Conservation (phyloP, 2,888 invertebrate species). For the Furcula furcula region DNA sequence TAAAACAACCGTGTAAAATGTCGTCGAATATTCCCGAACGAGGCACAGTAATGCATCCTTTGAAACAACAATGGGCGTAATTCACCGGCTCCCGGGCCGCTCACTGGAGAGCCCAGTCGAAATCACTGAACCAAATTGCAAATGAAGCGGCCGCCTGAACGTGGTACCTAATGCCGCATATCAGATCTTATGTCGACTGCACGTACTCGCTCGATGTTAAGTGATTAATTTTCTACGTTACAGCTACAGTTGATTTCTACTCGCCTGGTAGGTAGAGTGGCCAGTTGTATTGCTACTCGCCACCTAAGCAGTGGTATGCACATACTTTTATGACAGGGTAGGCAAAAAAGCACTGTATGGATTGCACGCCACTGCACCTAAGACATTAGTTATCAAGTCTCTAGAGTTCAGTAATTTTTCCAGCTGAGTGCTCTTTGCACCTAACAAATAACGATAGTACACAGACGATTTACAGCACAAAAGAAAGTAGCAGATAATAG, state of each 20-base stretch:
- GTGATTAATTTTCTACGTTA: conserved; percentile 32
- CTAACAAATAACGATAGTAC: too few relatives aligned
- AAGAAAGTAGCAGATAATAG: too few relatives aligned
- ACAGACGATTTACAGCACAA: too few relatives aligned
- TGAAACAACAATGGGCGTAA: conserved; percentile 60
- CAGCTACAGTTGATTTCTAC: conserved; percentile 8
- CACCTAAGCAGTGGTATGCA: too few relatives aligned
- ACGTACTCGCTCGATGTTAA: conserved; percentile 6
- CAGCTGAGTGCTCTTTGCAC: too few relatives aligned
- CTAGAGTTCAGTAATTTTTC: too few relatives aligned
- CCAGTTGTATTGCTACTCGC: too few relatives aligned
- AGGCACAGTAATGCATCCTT: conserved; percentile 43
- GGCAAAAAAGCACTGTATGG: too few relatives aligned
- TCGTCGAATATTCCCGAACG: conserved; percentile 34
- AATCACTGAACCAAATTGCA: conserved; percentile 70
- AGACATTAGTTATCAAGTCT: too few relatives aligned
- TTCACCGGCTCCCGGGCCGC: conserved; percentile 45
- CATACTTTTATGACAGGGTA: too few relatives aligned
- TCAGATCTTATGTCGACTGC: conserved; percentile 31
- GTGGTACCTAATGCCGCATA: conserved; percentile 32
- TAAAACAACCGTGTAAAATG: not conserved
- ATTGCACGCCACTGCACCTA: too few relatives aligned
- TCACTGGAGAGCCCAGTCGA: conserved; percentile 52
- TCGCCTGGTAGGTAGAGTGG: too few relatives aligned
- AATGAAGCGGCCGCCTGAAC: conserved; percentile 51